Conservation (phyloP, 2,888 invertebrate genomes). For the Ochlodes sylvanus region DNA sequence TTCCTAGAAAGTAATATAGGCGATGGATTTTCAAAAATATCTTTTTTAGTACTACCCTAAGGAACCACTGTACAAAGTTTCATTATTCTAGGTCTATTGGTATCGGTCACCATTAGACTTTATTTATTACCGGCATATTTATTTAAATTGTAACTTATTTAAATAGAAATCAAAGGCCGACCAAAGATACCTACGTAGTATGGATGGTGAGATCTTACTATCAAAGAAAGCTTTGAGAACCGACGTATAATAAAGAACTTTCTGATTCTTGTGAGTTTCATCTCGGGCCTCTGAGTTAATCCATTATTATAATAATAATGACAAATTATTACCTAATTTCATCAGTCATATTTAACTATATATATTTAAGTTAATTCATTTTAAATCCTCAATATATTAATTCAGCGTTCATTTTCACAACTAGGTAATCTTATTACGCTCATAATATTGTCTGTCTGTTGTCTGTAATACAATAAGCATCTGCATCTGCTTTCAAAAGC, state of each 20-base stretch:
- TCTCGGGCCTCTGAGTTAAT: not conserved
- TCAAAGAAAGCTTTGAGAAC: conserved; percentile 42
- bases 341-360: no score
- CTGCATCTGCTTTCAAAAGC: conserved; percentile 18
- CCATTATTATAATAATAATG: not conserved
- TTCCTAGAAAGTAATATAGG: no score
- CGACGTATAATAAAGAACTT: conserved; percentile 12
- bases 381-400: not conserved
- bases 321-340: no score
- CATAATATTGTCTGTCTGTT: conserved; percentile 18
- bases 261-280: conserved; percentile 11
- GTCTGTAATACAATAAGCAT: conserved; percentile 15
- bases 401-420: conserved; percentile 3
- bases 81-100: no score
- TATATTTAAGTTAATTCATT: not conserved
- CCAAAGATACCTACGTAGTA: no score
- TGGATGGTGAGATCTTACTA: conserved; percentile 30
- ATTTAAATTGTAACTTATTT: no score
- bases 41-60: no score
- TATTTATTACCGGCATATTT: no score
- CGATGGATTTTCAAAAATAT: no score
- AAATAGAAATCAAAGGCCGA: not conserved
- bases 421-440: conserved; percentile 4
- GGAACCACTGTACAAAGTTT: no score
- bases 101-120: no score